Conservation (phyloP, 2,888 invertebrate genomes). For the Rotaria sp. region DNA sequence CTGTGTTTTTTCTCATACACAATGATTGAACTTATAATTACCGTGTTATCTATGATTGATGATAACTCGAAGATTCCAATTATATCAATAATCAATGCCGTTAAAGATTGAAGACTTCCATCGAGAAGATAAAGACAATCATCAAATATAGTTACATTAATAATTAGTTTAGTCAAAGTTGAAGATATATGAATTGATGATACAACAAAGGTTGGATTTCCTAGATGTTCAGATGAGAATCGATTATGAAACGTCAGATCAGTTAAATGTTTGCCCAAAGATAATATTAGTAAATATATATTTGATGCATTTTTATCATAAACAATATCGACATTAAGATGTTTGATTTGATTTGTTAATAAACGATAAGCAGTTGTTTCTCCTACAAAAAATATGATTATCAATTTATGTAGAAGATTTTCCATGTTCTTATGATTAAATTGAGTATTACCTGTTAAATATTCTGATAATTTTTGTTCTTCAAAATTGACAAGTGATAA, state of each 20-base stretch:
- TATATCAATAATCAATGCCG: neutral
- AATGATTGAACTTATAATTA: neutral
- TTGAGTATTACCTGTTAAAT: no score
- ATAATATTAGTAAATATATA: no score
- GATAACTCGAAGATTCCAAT: neutral
- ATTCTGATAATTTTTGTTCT: no score
- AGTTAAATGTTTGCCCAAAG: no score
- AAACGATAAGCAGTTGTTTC: neutral
- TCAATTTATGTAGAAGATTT: neutral
- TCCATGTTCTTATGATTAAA: no score
- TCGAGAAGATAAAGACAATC: neutral
- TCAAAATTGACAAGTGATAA: no score
- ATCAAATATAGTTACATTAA: neutral
- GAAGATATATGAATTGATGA: neutral
- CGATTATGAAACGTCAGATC: neutral
- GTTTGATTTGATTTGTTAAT: neutral
- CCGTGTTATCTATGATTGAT: neutral
- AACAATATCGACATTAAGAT: neutral
- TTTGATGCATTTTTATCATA: neutral
- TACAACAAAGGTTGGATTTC: neutral
- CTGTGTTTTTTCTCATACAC: neutral
- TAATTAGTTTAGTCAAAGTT: neutral
- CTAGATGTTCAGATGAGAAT: neutral
- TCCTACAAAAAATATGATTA: neutral
- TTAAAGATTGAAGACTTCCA: neutral